Evolutionary conservation across 2,113 vertebrate species (phyloP), one percentile per base, ranked within the genome.

Genomic region (Hemiscyllium ocellatum): DNA sequence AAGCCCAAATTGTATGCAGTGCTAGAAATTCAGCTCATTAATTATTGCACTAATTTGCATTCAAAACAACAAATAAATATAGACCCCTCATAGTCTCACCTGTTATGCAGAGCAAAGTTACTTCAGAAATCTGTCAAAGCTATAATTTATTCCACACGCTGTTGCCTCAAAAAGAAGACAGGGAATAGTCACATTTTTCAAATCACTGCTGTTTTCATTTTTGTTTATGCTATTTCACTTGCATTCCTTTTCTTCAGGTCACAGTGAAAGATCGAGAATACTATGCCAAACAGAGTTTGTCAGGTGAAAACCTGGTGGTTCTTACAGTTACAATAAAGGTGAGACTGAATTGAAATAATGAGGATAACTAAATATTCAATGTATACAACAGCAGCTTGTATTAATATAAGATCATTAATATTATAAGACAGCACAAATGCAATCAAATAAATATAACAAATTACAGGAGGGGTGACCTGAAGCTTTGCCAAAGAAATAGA

Each of bases 261-360:
- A 65, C 24, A 50, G 22, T 95, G 20, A 6, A 72, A 33, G 94
- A 95, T 72, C 94, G 47, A 50, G 13, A 26, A 2, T 33, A 29
- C 42, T 95, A 76, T 42, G 0, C 17, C 50, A 68, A 69, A 50
- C 94, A 95, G 33, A 95, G 47, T 76, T 72, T 72, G 69, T 33
- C 94, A 50, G 94, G 94, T 72, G 94, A 72, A 95, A 50, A 95
- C 42, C 93, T 95, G 93, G 42, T 95, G 5, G 20, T 72, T 26
- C 13, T 95, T 52, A 72, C 94, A 47, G 94, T 95, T 76, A 26
- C 24, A 52, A 50, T 95, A 70, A 95, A 95, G 94, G 94, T 95
- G 52, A 95, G 94, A 22, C n/a, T 50, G 93, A 95, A 29, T 13
- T 47, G 65, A 94, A 52, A 12, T 1, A 89, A 89, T 56, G 22